These are phyloP conservation scores for Calameuta filiformis DNA, from an alignment of 2,888 invertebrate genomes.

Conservation along the genomic window DNA sequence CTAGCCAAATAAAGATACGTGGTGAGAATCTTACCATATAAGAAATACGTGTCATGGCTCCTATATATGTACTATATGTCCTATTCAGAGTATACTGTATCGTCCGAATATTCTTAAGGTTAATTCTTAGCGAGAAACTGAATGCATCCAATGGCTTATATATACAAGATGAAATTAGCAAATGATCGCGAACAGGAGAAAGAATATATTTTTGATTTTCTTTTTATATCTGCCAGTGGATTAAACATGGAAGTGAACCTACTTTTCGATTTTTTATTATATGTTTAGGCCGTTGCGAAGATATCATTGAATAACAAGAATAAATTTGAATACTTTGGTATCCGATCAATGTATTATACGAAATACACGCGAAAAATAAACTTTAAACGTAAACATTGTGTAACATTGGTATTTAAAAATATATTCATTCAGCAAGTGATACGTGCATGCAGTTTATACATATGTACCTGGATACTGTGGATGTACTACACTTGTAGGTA, in stretches of 20 bases:
- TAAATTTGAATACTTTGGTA: not conserved
- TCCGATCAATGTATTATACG: not conserved
- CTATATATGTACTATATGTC: not conserved
- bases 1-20: conserved; percentile 41
- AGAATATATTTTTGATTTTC: not conserved
- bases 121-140: not conserved
- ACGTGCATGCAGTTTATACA: not conserved
- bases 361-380: not conserved
- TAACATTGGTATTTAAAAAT: not conserved
- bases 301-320: not conserved
- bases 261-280: not conserved
- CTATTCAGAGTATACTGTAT: not conserved
- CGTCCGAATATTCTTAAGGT: not conserved
- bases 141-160: not conserved
- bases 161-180: not conserved
- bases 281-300: not conserved
- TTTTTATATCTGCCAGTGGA: not conserved
- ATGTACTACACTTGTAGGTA: not conserved
- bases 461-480: not conserved
- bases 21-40: conserved; percentile 41
- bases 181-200: not conserved
- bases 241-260: too few relatives aligned
- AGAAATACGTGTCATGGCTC: conserved; percentile 47
- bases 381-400: not conserved
- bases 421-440: not conserved